Base-by-base conservation (phyloP, 1,140 invertebrate species). In the Hestina assimilis region DNA sequence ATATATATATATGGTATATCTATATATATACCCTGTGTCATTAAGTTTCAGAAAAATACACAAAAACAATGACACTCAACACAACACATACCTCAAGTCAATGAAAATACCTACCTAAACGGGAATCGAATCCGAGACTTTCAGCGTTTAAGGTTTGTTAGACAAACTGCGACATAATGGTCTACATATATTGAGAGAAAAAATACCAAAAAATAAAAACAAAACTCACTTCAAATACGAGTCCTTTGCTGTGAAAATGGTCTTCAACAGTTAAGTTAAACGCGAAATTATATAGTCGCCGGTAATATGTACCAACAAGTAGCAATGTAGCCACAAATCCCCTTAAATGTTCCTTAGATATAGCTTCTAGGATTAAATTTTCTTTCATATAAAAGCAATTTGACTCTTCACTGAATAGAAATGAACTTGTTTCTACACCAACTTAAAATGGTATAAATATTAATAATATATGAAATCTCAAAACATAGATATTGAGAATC, bases 361-460 rank as follows among this genome's bases (percentile, higher is more conserved):
- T 71, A 0, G 83, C 84, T 61, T 89, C 87, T 2, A 89, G 52
- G n/a, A 83, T 67, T 33, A 89, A 67, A 40, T 76, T 65, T 0
- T 78, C 66, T 57, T 72, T 78, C 64, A 89, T 76, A 19, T 72
- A 70, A 53, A 89, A 89, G 46, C 71, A 75, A 17, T 86, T 78
- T 7, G 63, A 56, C 24, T 76, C 75, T 55, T 74, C 46, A 42
- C 66, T 78, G 54, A 76, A 89, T 14, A 68, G 78, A 48, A 89
- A 89, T 0, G 87, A 86, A 38, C 41, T 81, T 57, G 88, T 89
- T 72, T 89, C 80, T 12, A 89, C 69, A 4, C 88, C 88, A 80
- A 89, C 88, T 89, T 63, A 38, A 84, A 83, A 26, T n/a, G n/a
- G n/a, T n/a, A 51, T 35, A 59, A 59, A 56, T 41, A 52, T 7